Evolutionary conservation across 2,797 vertebrate species (phyloP).

Genomic region (Anas capensis): DNA sequence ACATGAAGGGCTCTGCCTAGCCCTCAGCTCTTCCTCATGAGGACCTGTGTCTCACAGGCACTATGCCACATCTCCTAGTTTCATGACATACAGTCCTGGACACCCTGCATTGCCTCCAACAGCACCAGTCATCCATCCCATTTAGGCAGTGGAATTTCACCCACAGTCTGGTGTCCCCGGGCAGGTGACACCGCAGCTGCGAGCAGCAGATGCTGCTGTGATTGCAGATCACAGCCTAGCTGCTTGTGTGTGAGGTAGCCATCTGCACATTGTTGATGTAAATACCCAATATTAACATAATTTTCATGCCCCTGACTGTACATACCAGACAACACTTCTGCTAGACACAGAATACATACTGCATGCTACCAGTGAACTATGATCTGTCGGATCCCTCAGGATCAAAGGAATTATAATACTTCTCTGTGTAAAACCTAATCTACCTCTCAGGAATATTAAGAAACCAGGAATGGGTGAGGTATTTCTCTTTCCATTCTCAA

Average conservation of each 20-base stretch:
- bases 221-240: not conserved
- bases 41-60: not conserved
- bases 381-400: not conserved
- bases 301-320: not conserved
- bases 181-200: fast-evolving
- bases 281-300: not conserved
- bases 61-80: not conserved
- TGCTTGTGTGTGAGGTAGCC: not conserved
- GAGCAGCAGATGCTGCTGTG: not conserved
- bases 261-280: not conserved
- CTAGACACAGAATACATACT: not conserved
- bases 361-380: not conserved
- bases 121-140: no score
- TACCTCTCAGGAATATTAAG: not conserved
- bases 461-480: not conserved
- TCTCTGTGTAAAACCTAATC: not conserved
- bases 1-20: fast-evolving
- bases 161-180: not conserved
- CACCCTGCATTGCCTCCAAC: not conserved
- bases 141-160: not conserved
- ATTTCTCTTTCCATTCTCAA: not conserved
- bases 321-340: not conserved
- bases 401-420: not conserved
- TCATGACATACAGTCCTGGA: not conserved
- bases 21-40: not conserved